Conservation (phyloP, 2,113 vertebrate genomes). For the Cyphomyrus discorhynchus region DNA sequence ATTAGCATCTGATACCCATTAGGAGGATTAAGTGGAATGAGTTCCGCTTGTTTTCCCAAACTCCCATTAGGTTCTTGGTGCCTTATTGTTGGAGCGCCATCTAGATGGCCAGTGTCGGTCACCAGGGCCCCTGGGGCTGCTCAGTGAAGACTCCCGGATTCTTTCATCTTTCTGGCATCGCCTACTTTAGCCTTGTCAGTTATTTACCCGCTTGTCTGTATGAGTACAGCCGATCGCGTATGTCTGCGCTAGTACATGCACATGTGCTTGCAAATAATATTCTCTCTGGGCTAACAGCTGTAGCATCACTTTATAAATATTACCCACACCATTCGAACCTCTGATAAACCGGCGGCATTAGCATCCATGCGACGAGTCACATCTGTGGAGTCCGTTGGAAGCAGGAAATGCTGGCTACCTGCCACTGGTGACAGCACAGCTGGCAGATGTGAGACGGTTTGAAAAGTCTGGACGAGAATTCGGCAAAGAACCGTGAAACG, state of each 20-base stretch:
- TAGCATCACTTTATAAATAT: not conserved
- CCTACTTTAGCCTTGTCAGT: not conserved
- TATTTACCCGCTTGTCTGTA: not conserved
- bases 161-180: not conserved
- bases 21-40: slow-evolving; percentile 17
- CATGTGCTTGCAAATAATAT: not conserved
- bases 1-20: slow-evolving; percentile 26
- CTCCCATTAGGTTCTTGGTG: not conserved
- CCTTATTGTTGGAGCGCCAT: not conserved
- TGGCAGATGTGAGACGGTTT: not conserved
- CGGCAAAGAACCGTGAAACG: not conserved
- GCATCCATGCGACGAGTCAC: not conserved
- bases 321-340: not conserved
- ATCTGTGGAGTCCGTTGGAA: not conserved
- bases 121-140: not conserved
- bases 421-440: not conserved
- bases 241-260: not conserved
- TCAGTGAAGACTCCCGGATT: not conserved
- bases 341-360: not conserved
- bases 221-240: too few relatives aligned
- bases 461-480: not conserved
- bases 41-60: slow-evolving; percentile 16
- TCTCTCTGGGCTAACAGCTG: slow-evolving; percentile 1
- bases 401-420: not conserved
- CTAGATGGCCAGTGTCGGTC: not conserved